Evolutionary conservation across 2,888 invertebrate species (phyloP), one percentile per base, ranked within the genome.

Genomic region (Leucophora obtusa): DNA sequence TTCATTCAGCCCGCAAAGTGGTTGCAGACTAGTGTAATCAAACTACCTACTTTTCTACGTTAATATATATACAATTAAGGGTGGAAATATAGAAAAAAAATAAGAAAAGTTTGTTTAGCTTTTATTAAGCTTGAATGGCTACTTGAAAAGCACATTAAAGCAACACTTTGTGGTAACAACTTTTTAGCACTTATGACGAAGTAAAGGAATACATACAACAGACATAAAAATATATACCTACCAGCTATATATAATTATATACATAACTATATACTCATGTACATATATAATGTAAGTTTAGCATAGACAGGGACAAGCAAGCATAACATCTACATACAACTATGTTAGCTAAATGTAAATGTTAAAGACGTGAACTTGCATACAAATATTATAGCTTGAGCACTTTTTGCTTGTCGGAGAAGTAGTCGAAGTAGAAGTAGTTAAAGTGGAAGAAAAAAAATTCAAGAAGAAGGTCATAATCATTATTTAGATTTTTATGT

Each of bases 131-230:
- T 59, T 76, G 70, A 75, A 75, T 78, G 74, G 54, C 71, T 79
- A 62, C 82, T 82, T 75, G 77, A 71, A 74, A 58, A 65, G 62
- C 76, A 77, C 54, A 83, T 82, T 83, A 82, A 82, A 79, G 77
- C 71, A 83, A 82, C 83, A 83, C 81, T 83, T 82, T 77, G 79
- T 62, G 82, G 82, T 79, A 82, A 83, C 76, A 82, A 82, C 53
- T 72, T 79, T 74, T 77, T 71, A 71, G 56, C 74, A 78, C 69
- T 70, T 77, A 53, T 33, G 54, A 24, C 17, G n/a, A 38, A 53
- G 18, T 9, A 38, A 14, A 53, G 2, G 21, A 11, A 24, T 24
- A 38, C 11, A 50, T 15, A 62, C 24, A 1, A 54, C 0, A 33
- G 0, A 56, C 14, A 71, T 5, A 60, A 11, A 15, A 14, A 51